Conservation (phyloP, 2,113 vertebrate genomes). For the Gnathonemus longibarbis region DNA sequence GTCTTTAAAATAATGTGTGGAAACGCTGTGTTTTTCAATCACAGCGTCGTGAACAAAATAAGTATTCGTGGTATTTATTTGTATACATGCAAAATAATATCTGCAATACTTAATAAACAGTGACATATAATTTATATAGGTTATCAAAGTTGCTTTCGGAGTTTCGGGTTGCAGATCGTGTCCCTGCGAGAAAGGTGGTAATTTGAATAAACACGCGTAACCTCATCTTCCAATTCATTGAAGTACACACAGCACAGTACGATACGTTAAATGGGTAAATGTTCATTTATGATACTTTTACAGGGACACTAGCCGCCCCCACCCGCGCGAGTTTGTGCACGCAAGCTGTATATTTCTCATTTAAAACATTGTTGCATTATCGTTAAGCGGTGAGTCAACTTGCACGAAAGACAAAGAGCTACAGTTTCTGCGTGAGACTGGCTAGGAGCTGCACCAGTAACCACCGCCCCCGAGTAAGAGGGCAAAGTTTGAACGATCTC, state of each 20-base stretch:
- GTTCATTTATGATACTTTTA: neutral
- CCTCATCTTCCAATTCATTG: neutral
- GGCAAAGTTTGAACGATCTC: slow-evolving; percentile 18
- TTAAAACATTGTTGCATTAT: neutral
- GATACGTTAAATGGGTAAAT: neutral
- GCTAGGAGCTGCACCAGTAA: neutral
- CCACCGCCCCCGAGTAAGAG: slow-evolving; percentile 15
- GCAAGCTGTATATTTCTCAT: neutral
- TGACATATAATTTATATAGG: neutral
- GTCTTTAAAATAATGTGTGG: neutral
- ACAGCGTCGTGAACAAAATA: neutral
- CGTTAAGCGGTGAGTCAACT: neutral
- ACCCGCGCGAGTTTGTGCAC: neutral
- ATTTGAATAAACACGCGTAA: neutral
- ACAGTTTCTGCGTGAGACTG: neutral
- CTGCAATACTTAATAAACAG: neutral
- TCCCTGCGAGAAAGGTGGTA: neutral
- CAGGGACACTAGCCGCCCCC: neutral
- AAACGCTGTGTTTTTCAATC: neutral
- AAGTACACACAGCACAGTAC: neutral
- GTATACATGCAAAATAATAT: neutral
- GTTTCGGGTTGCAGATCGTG: neutral
- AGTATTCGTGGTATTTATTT: neutral
- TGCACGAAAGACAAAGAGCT: slow-evolving; percentile 17
- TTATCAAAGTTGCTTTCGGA: neutral